Conservation (phyloP, 1,140 invertebrate genomes). For the Drosophila ananassae region DNA sequence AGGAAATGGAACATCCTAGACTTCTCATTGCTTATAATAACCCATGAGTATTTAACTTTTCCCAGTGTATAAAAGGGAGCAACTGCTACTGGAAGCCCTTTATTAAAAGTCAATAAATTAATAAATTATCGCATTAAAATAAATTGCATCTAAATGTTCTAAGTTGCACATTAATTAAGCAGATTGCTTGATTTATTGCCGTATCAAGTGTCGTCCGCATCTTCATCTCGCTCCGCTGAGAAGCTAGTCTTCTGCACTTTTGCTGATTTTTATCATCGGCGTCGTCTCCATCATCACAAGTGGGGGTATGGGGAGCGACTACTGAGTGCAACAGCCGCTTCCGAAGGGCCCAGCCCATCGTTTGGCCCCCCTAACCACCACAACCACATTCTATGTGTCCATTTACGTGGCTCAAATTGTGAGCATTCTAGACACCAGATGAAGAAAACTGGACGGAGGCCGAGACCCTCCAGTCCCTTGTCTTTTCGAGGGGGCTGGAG, state of each 20-base stretch:
- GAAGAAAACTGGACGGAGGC: background rate
- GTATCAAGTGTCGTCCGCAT: conserved; percentile 79
- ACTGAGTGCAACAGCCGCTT: conserved; percentile 19
- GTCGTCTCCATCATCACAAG: conserved; percentile 32
- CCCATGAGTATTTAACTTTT: background rate
- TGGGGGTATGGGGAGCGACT: background rate
- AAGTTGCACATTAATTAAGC: conserved; percentile 84
- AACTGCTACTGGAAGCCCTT: conserved; percentile 36
- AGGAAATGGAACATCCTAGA: too few relatives aligned
- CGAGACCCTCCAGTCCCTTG: background rate
- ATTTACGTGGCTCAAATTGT: conserved; percentile 79
- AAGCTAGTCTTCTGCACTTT: conserved; percentile 45
- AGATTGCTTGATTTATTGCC: conserved; percentile 84
- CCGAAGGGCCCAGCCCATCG: conserved; percentile 3
- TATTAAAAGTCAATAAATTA: conserved; percentile 84
- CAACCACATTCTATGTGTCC: conserved; percentile 77
- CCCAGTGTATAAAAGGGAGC: conserved; percentile 4
- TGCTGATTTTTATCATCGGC: conserved; percentile 67
- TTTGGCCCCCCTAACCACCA: conserved; percentile 2
- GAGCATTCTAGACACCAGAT: conserved; percentile 61
- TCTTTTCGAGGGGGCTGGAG: background rate
- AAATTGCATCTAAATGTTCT: conserved; percentile 84
- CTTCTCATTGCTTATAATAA: too few relatives aligned
- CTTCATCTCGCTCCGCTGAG: conserved; percentile 23
- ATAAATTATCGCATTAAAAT: conserved; percentile 84